These are phyloP conservation scores for Hartigia nigra DNA, from an alignment of 2,888 invertebrate genomes.

Conservation along the genomic window DNA sequence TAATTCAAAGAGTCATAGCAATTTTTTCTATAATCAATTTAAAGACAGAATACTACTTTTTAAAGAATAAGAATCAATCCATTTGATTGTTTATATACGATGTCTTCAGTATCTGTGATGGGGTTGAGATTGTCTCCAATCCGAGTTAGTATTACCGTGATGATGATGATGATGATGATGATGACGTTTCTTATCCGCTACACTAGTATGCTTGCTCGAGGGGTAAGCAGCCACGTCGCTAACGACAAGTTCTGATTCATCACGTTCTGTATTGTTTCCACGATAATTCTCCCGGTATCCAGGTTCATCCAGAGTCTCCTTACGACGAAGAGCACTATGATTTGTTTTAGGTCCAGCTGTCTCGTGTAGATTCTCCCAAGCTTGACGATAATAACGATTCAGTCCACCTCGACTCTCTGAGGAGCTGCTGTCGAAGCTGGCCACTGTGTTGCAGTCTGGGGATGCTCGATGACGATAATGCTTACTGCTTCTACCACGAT, in stretches of 20 bases:
- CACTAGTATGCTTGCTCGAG: constrained; percentile 66
- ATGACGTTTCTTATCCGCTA: constrained; percentile 73
- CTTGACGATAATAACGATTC: constrained; percentile 89
- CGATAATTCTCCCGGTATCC: constrained; percentile 63
- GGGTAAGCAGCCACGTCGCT: constrained; percentile 70
- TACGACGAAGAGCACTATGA: constrained; percentile 74
- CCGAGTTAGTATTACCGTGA: constrained; percentile 67
- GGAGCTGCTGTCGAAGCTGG: constrained; percentile 88
- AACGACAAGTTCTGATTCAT: constrained; percentile 82
- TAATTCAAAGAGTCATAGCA: not conserved
- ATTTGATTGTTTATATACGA: constrained; percentile 48
- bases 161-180: constrained; percentile 84
- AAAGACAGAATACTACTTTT: not conserved
- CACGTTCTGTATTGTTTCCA: constrained; percentile 64
- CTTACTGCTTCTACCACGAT: constrained; percentile 78
- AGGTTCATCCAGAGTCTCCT: constrained; percentile 79
- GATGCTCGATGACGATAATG: constrained; percentile 90
- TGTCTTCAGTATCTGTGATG: constrained; percentile 67
- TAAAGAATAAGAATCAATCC: not conserved
- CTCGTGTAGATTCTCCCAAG: constrained; percentile 93
- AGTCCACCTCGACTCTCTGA: constrained; percentile 85
- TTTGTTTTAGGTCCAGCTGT: constrained; percentile 75
- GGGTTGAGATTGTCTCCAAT: constrained; percentile 70
- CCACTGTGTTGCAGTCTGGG: constrained; percentile 91
- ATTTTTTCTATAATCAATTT: not conserved